Percentiles rank a stretch among this genome's conserved stretches.
Evolutionary conservation across 2,797 vertebrate genomes (phyloP).

Genomic region (Tiaroga cobitis): DNA sequence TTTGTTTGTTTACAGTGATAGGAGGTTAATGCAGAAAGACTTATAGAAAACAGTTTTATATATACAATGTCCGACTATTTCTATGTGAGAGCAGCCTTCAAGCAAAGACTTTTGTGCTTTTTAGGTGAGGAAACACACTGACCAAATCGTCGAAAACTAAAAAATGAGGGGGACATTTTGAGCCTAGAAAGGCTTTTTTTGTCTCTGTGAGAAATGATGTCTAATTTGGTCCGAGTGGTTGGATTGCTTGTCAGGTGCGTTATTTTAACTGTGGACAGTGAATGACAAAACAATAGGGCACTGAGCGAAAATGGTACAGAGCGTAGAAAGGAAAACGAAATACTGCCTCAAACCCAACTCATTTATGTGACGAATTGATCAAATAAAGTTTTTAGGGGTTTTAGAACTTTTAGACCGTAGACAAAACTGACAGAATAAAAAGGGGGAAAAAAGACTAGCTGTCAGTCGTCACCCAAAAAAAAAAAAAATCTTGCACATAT

Average conservation of each 20-base stretch:
- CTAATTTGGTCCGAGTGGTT: slow-evolving; percentile 46
- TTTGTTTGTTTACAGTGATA: not conserved
- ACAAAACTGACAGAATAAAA: slow-evolving; percentile 43
- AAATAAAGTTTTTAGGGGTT: slow-evolving; percentile 48
- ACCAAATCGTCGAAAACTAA: not conserved
- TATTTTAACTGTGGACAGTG: slow-evolving; percentile 51
- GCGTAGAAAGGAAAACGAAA: slow-evolving; percentile 39
- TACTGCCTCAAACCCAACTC: slow-evolving; percentile 34
- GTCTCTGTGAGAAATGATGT: slow-evolving; percentile 41
- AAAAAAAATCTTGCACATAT: slow-evolving; percentile 2
- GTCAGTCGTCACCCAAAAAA: slow-evolving; percentile 18
- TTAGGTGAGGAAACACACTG: slow-evolving; percentile 13
- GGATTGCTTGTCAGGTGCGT: slow-evolving; percentile 53
- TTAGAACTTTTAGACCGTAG: slow-evolving; percentile 42
- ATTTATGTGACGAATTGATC: slow-evolving; percentile 24
- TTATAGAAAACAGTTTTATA: not conserved
- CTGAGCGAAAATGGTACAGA: slow-evolving; percentile 45
- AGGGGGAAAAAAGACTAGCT: slow-evolving; percentile 14
- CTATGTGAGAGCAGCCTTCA: not conserved
- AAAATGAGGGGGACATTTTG: slow-evolving; percentile 12
- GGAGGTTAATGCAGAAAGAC: not conserved
- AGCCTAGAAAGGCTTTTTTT: slow-evolving; percentile 31
- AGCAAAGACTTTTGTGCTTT: not conserved
- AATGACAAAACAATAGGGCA: slow-evolving; percentile 54
- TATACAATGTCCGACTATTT: not conserved